These are phyloP conservation scores for Crossaster papposus DNA, from an alignment of 53 echinoderm and acorn worm species.

Conservation along the genomic window DNA sequence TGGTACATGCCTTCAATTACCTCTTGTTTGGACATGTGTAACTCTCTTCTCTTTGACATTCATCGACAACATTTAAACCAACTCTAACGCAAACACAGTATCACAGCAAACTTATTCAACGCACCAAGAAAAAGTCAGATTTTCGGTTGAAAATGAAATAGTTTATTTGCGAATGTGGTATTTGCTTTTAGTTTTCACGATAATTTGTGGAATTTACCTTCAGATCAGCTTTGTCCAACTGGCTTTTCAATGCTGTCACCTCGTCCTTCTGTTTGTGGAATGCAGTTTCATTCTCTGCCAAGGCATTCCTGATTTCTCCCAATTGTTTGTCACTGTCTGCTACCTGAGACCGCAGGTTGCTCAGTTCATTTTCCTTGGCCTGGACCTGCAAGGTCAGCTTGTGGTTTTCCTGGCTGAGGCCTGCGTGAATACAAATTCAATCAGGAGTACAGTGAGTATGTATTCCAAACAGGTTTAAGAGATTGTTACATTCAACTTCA, in stretches of 20 bases:
- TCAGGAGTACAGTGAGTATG: no score
- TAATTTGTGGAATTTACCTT: slow-evolving; percentile 58
- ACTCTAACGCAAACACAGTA: no score
- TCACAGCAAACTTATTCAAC: no score
- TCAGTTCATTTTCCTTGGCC: slow-evolving; percentile 69
- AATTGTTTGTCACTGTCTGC: slow-evolving; percentile 57
- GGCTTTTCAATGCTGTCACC: slow-evolving; percentile 49
- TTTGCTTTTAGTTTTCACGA: background rate
- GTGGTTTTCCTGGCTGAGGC: slow-evolving; percentile 52
- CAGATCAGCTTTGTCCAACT: slow-evolving; percentile 73
- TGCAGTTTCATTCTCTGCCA: slow-evolving; percentile 60
- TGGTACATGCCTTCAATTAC: no score
- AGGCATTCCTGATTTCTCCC: slow-evolving; percentile 53
- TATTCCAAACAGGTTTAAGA: no score
- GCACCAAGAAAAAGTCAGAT: no score
- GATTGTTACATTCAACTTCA: no score
- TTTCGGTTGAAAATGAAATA: no score
- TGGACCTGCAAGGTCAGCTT: slow-evolving; percentile 81
- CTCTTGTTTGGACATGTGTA: no score
- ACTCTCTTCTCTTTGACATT: no score
- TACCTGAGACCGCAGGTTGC: slow-evolving; percentile 63
- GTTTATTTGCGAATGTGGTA: background rate
- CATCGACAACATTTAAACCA: no score
- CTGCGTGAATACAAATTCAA: background rate
- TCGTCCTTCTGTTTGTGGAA: slow-evolving; percentile 72